Base-by-base conservation (phyloP, 2,888 invertebrate species). In the Plemyria rubiginata region DNA sequence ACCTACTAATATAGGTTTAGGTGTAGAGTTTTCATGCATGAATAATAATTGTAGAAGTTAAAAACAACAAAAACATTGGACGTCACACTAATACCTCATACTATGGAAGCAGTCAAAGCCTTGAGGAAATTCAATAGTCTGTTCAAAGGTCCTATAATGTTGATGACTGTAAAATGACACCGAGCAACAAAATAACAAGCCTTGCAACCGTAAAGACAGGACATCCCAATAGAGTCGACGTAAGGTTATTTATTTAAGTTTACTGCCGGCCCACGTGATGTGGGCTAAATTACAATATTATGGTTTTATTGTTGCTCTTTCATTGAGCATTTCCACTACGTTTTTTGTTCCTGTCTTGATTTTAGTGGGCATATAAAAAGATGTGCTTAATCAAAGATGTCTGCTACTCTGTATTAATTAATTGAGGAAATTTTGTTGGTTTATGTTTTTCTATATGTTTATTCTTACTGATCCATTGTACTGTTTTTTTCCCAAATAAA, bases 221-320 rank as follows among this genome's bases (percentile, higher is more conserved):
- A 92, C 88, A 88, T 90, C 88, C 90, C 90, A 90, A 90, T 90
- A 87, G 88, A 91, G 83, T 71, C 77, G 84, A 77, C 85, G 82
- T 90, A 88, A 90, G 88, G 86, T 88, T 92, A 91, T 92, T 91
- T 91, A 88, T 90, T 90, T 91, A 90, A 90, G 88, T 91, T 91
- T 91, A 92, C 84, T 86, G 82, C 71, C 90, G 63, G 68, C 92
- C 92, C 89, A 92, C 92, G 86, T 84, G 78, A 76, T 66, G 70
- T 71, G 67, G 70, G 56, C 67, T 74, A 77, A 75, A 86, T 87
- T 85, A 87, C 79, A 84, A 86, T 87, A 84, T 87, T 86, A 82
- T 86, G 83, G 82, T 84, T 87, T 85, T 87, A 90, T 87, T 86
- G 83, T 80, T 67, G 66, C 72, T 76, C 78, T 76, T 80, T 84